Conservation (phyloP, 1,140 invertebrate species). For the Oppia nitens region DNA sequence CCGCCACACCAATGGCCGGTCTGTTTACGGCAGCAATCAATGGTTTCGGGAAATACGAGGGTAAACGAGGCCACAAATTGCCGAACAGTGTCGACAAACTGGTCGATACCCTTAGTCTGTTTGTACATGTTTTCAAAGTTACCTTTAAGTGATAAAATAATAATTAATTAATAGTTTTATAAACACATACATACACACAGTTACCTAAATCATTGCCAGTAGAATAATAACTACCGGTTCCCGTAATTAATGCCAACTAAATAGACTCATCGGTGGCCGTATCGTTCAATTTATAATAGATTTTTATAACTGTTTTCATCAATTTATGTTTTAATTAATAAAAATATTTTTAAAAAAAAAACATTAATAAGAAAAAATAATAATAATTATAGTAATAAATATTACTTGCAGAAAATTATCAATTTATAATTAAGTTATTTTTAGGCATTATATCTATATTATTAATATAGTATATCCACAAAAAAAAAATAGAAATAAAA, state of each 20-base stretch:
- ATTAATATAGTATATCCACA: too few species aligned
- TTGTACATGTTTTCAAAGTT: slow-evolving; percentile 23
- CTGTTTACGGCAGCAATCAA: slow-evolving; percentile 78
- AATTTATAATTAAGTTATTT: too few species aligned
- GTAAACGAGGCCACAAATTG: slow-evolving; percentile 61
- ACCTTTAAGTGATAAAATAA: too few species aligned
- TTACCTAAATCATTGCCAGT: slow-evolving; percentile 67
- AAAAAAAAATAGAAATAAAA: too few species aligned
- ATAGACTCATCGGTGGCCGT: slow-evolving; percentile 43
- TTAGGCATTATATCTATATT: too few species aligned
- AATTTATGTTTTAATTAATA: too few species aligned
- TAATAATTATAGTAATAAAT: too few species aligned
- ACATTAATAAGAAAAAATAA: too few species aligned
- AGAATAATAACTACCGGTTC: slow-evolving; percentile 52
- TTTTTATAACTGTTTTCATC: too few species aligned
- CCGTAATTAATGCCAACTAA: slow-evolving; percentile 48
- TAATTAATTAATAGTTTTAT: not conserved
- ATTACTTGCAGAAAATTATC: too few species aligned
- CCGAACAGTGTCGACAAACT: slow-evolving; percentile 18
- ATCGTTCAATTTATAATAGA: slow-evolving; percentile 44
- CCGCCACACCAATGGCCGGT: slow-evolving; percentile 75
- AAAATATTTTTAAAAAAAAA: too few species aligned
- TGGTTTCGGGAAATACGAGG: slow-evolving; percentile 69
- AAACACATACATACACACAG: too few species aligned
- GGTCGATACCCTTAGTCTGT: slow-evolving; percentile 20